phyloP scores from a whole-genome alignment of 2,113 vertebrate species.

The Donacobius atricapilla region DNA sequence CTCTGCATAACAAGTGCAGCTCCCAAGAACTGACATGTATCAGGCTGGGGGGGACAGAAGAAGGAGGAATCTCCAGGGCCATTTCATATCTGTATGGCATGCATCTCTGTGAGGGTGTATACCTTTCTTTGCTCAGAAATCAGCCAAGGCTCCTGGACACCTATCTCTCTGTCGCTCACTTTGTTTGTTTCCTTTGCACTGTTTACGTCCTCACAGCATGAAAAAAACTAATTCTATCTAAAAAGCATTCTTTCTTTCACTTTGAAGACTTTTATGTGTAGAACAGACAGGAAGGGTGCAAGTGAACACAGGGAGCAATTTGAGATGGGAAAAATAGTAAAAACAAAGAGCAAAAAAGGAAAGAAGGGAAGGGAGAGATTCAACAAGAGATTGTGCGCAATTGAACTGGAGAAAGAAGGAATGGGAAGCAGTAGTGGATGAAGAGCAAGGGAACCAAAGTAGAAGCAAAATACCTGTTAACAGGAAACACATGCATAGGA shows the following conservation, averaged over 20 bases:
- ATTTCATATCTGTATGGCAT: background rate
- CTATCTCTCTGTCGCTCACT: background rate
- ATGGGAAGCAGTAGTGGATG: background rate
- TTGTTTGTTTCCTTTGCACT: background rate
- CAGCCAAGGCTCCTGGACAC: background rate
- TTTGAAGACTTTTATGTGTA: background rate
- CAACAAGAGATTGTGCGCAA: background rate
- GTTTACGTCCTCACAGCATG: background rate
- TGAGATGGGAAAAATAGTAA: background rate
- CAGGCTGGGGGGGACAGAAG: fast-evolving
- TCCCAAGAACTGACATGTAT: background rate
- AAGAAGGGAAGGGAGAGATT: background rate
- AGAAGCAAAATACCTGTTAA: background rate
- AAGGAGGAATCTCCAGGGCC: background rate
- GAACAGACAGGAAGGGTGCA: background rate
- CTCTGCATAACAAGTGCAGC: background rate
- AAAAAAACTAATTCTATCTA: background rate
- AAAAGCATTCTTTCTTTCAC: background rate
- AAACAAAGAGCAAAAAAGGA: background rate
- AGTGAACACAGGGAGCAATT: background rate
- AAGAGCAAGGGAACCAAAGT: background rate
- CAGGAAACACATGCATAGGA: background rate
- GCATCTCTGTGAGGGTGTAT: background rate
- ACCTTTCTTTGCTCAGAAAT: background rate
- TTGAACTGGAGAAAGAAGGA: background rate